Conservation (phyloP, 2,113 vertebrate genomes). For the Ciconia stormi region DNA sequence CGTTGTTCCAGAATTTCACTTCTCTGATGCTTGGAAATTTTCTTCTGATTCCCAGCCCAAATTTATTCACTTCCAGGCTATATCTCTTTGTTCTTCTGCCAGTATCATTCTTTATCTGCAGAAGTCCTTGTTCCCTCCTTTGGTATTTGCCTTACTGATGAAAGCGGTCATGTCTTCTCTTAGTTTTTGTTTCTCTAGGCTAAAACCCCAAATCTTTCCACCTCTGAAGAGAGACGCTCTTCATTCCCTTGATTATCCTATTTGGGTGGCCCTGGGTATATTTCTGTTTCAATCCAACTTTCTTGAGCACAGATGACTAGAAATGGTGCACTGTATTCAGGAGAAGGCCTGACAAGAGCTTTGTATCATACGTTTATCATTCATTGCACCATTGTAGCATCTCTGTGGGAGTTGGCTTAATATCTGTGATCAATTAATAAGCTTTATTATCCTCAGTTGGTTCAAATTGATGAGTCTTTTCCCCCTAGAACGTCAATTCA, state of each 20-base stretch:
- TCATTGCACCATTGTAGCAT: not conserved
- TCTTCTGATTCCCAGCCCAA: not conserved
- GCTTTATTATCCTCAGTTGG: not conserved
- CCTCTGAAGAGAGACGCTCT: not conserved
- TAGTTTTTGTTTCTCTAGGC: not conserved
- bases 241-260: not conserved
- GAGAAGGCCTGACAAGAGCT: not conserved
- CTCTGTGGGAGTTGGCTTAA: not conserved
- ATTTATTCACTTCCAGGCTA: not conserved
- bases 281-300: not conserved
- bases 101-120: not conserved
- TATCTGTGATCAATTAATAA: not conserved
- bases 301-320: not conserved
- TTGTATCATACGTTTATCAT: not conserved
- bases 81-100: not conserved
- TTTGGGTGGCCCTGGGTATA: not conserved
- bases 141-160: not conserved
- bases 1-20: not conserved
- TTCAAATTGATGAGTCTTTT: not conserved
- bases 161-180: not conserved
- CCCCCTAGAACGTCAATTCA: not conserved
- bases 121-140: not conserved
- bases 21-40: not conserved
- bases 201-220: not conserved
- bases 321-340: not conserved